Evolutionary conservation across 1,140 invertebrate genomes (phyloP).

Genomic region (Varroa destructor): DNA sequence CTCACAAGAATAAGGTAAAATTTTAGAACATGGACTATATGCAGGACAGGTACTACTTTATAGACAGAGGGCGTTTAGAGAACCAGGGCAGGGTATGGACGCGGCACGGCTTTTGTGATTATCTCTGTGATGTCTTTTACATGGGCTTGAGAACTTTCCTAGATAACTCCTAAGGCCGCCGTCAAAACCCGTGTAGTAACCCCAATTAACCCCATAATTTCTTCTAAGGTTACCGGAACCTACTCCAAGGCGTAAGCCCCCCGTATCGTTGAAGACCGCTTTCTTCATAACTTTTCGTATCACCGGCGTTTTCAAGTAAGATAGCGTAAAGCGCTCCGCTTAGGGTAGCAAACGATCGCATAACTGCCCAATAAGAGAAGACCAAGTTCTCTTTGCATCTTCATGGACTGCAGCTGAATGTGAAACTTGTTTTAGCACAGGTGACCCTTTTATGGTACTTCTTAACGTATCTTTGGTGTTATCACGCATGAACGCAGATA

Average conservation of each 20-base stretch:
- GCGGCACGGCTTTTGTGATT: slow-evolving; percentile 21
- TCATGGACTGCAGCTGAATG: too few species aligned
- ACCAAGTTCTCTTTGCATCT: too few species aligned
- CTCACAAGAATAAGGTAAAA: slow-evolving; percentile 2
- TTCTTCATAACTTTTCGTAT: too few species aligned
- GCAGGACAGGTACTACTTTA: slow-evolving; percentile 2
- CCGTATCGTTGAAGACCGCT: too few species aligned
- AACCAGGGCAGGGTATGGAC: slow-evolving; percentile 4
- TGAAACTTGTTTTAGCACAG: too few species aligned
- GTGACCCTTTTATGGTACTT: too few species aligned
- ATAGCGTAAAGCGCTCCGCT: too few species aligned
- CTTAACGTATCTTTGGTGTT: too few species aligned
- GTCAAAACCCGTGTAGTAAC: neutral
- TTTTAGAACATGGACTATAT: slow-evolving; percentile 10
- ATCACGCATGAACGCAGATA: too few species aligned
- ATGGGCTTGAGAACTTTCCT: neutral
- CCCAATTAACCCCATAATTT: neutral
- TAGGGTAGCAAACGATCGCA: too few species aligned
- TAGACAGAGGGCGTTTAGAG: neutral
- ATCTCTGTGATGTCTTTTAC: slow-evolving; percentile 23
- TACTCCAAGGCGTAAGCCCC: neutral
- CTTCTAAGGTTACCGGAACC: neutral
- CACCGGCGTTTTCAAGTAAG: too few species aligned
- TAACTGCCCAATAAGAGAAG: too few species aligned
- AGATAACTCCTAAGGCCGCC: neutral